Conservation (phyloP, 2,797 vertebrate genomes). For the Lates japonicus region DNA sequence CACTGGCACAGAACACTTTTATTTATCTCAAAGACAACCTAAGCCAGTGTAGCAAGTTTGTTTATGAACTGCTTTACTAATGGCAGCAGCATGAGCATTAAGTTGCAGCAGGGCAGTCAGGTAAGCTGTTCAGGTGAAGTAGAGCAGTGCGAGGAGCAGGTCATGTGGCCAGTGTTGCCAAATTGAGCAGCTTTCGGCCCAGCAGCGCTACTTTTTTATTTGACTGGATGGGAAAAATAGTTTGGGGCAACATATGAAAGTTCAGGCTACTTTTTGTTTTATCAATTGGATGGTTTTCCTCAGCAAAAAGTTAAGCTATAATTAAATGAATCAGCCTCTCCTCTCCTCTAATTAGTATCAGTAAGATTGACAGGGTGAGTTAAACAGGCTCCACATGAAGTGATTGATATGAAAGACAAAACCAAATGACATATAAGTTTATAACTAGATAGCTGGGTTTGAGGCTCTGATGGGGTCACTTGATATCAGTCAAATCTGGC, state of each 20-base stretch:
- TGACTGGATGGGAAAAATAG: neutral
- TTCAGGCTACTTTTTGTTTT: neutral
- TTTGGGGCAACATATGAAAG: neutral
- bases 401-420: conserved; percentile 6
- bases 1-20: neutral
- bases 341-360: neutral
- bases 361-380: neutral
- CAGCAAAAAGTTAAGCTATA: neutral
- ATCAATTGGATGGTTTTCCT: no score
- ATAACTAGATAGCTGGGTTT: neutral
- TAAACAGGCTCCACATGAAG: neutral
- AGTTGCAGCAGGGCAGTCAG: no score
- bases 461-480: neutral
- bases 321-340: neutral
- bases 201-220: neutral
- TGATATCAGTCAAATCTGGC: conserved; percentile 4
- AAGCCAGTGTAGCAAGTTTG: neutral
- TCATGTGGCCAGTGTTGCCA: neutral
- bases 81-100: no score
- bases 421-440: neutral
- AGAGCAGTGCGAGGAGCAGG: neutral
- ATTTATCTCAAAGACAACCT: neutral
- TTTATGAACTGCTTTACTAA: no score
- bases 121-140: no score
- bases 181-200: neutral